Conservation (phyloP, 2,888 invertebrate genomes). For the Celastrina argiolus region DNA sequence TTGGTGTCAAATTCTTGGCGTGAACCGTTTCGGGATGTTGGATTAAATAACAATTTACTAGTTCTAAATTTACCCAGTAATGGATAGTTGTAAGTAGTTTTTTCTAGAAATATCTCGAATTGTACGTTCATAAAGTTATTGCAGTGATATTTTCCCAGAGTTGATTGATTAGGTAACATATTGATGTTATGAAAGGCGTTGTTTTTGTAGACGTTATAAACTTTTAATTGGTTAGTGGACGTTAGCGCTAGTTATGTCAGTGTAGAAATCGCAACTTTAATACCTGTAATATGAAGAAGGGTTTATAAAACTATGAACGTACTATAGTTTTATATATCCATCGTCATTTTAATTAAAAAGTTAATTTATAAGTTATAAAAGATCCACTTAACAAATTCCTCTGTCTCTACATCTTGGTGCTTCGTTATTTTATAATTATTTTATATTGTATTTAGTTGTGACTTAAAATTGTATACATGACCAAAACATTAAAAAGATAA, state of each 20-base stretch:
- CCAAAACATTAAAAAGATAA: too few species aligned
- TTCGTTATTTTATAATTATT: too few species aligned
- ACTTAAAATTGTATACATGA: too few species aligned
- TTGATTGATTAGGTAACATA: neutral
- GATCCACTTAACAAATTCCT: too few species aligned
- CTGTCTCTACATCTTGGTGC: too few species aligned
- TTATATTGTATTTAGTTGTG: too few species aligned
- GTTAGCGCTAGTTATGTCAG: neutral
- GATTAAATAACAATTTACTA: neutral
- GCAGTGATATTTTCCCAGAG: neutral
- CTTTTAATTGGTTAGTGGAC: neutral
- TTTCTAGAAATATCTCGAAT: neutral
- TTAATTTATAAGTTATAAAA: too few species aligned
- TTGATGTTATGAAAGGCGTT: neutral
- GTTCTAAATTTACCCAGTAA: neutral
- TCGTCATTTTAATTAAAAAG: too few species aligned
- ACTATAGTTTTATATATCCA: neutral
- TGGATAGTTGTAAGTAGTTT: neutral
- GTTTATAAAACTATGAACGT: neutral
- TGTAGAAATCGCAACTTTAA: neutral
- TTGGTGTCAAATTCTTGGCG: conserved; percentile 16
- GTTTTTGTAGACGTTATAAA: conserved; percentile 5
- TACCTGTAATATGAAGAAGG: neutral
- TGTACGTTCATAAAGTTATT: neutral
- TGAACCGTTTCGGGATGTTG: conserved; percentile 11